phyloP scores from a whole-genome alignment of 1,140 invertebrate genomes.

The Drosophila santomea region DNA sequence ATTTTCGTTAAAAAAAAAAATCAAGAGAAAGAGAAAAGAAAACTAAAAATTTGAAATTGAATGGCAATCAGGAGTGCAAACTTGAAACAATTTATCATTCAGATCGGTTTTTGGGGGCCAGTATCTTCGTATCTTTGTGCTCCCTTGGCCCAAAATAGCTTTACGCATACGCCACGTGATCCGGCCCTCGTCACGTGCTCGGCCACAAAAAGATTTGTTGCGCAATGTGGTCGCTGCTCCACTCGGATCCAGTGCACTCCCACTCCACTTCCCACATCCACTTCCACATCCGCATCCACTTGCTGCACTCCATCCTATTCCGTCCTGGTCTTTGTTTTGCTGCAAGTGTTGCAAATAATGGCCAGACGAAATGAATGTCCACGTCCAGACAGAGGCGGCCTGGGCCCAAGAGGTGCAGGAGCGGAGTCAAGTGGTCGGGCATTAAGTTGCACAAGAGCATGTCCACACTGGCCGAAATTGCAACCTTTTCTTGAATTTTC shows the following conservation, averaged over 20 bases:
- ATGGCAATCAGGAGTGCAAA: conserved; percentile 22
- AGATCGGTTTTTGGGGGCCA: neutral
- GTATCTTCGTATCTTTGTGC: conserved; percentile 15
- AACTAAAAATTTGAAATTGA: conserved; percentile 25
- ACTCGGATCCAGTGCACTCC: neutral
- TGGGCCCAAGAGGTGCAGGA: neutral
- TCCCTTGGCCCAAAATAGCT: conserved; percentile 43
- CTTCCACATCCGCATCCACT: neutral
- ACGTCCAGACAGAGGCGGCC: conserved; percentile 35
- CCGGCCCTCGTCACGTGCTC: conserved; percentile 46
- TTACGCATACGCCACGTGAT: conserved; percentile 60
- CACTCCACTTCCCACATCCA: neutral
- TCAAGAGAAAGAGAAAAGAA: no score
- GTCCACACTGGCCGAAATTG: conserved; percentile 5
- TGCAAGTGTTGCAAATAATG: conserved; percentile 62
- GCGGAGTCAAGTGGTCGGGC: conserved; percentile 40
- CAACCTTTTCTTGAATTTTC: neutral
- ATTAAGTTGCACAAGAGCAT: conserved; percentile 52
- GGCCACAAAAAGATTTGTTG: conserved; percentile 44
- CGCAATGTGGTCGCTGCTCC: conserved; percentile 35
- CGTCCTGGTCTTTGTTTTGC: conserved; percentile 37
- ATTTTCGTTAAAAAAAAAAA: conserved; percentile 6
- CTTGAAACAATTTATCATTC: conserved; percentile 43
- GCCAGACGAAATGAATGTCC: conserved; percentile 59
- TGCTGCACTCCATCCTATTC: conserved; percentile 32